phyloP scores from a whole-genome alignment of 2,888 invertebrate species.

The Drosophila borborema region DNA sequence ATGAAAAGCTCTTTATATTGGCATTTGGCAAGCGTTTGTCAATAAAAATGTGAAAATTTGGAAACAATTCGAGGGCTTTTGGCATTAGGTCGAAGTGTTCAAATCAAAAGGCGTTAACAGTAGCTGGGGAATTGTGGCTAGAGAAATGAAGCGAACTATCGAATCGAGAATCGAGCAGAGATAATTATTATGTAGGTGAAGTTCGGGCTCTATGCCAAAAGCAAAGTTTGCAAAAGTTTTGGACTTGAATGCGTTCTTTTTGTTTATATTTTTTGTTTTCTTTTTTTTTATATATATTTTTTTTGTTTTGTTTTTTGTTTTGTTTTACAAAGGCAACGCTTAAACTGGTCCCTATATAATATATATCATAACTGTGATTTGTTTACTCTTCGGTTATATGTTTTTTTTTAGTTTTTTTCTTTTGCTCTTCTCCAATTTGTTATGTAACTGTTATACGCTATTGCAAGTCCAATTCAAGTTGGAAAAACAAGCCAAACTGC shows the following conservation, averaged over 20 bases:
- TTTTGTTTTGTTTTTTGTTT: not conserved
- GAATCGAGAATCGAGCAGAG: not conserved
- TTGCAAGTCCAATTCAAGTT: constrained; percentile 12
- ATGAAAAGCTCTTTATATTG: constrained; percentile 72
- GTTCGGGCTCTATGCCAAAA: not conserved
- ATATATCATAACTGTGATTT: constrained; percentile 31
- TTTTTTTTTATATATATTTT: not conserved
- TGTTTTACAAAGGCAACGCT: constrained; percentile 63
- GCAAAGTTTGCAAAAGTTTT: not conserved
- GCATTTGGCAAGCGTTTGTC: constrained; percentile 63
- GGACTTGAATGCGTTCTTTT: constrained; percentile 1
- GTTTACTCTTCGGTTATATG: not conserved
- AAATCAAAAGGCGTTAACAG: constrained; percentile 26
- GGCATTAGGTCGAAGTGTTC: constrained; percentile 24
- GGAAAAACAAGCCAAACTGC: constrained; percentile 10
- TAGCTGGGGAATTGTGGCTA: not conserved
- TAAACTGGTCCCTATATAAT: constrained; percentile 72
- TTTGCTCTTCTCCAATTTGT: not conserved
- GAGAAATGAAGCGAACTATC: not conserved
- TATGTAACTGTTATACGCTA: constrained; percentile 14
- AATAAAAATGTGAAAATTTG: constrained; percentile 10
- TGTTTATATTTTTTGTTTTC: too few relatives aligned
- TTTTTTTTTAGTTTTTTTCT: not conserved
- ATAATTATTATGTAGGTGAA: not conserved
- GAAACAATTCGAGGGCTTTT: not conserved